A percentile compares a stretch with the other conserved stretches of the same genome.
phyloP scores from a whole-genome alignment of 2,888 invertebrate genomes.

The Standfussiana lucernea region DNA sequence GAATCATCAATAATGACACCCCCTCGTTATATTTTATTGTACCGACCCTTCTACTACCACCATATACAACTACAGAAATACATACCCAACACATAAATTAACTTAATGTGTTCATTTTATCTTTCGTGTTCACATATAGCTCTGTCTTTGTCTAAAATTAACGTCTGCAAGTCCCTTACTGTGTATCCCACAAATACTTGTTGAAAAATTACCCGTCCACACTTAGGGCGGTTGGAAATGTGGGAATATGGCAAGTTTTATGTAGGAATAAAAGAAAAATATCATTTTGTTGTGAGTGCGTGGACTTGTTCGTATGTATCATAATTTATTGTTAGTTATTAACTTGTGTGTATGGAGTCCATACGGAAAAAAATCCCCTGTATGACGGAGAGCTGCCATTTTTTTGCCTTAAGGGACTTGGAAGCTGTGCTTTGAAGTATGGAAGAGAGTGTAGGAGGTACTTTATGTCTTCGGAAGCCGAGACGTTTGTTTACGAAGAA shows the following conservation, averaged over 20 bases:
- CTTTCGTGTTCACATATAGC: constrained; percentile 73
- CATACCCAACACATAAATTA: constrained; percentile 80
- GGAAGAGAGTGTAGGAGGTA: constrained; percentile 3
- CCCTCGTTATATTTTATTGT: constrained; percentile 60
- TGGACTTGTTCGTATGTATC: constrained; percentile 76
- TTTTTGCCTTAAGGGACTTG: constrained; percentile 50
- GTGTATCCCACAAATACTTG: constrained; percentile 76
- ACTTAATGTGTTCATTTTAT: constrained; percentile 80
- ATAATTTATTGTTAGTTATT: constrained; percentile 73
- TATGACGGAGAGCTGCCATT: constrained; percentile 57
- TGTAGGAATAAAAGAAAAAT: constrained; percentile 70
- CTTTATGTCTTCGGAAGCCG: constrained; percentile 14
- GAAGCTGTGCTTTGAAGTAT: constrained; percentile 17
- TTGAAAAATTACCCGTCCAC: constrained; percentile 79
- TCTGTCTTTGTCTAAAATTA: constrained; percentile 84
- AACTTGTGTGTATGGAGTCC: constrained; percentile 62
- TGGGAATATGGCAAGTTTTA: constrained; percentile 58
- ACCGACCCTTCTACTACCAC: constrained; percentile 48
- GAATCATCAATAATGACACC: constrained; percentile 58
- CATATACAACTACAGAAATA: constrained; percentile 66
- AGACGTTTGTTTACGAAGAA: constrained; percentile 35
- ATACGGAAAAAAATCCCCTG: constrained; percentile 57
- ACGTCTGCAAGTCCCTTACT: constrained; percentile 76
- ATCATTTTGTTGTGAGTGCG: constrained; percentile 76
- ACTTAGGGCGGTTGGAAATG: constrained; percentile 53